Evolutionary conservation across 2,888 invertebrate genomes (phyloP).

Genomic region (Monopis laevigella): DNA sequence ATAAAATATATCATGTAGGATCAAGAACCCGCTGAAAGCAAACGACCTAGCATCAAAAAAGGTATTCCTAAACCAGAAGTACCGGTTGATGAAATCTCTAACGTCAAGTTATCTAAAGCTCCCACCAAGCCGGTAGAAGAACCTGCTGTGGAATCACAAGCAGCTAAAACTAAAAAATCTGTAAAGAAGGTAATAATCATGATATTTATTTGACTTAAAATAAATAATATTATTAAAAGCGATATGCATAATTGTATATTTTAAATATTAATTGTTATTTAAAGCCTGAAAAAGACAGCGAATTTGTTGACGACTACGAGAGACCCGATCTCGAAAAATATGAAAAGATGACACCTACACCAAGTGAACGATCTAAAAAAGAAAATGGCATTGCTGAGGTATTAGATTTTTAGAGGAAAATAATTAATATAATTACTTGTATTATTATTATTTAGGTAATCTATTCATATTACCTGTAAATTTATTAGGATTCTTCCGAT

Average conservation of each 20-base stretch:
- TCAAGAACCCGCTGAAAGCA: conserved; percentile 43
- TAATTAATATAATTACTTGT: conserved; percentile 1
- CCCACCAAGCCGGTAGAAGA: conserved; percentile 45
- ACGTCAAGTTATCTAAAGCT: conserved; percentile 47
- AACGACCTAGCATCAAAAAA: conserved; percentile 48
- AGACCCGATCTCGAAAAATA: conserved; percentile 76
- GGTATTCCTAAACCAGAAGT: conserved; percentile 49
- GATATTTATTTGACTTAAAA: not conserved
- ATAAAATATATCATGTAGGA: conserved; percentile 28
- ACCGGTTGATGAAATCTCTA: conserved; percentile 50
- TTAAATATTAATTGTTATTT: conserved; percentile 19
- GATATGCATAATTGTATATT: conserved; percentile 5
- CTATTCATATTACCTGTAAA: not conserved
- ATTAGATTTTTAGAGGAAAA: conserved; percentile 18
- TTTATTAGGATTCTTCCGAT: conserved; percentile 13
- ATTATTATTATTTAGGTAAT: not conserved
- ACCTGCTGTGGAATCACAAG: conserved; percentile 43
- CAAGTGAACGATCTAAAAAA: conserved; percentile 47
- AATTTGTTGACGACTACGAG: conserved; percentile 77
- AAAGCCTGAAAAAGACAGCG: conserved; percentile 56
- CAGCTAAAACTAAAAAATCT: conserved; percentile 42
- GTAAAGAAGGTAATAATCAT: conserved; percentile 40
- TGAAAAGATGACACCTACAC: conserved; percentile 63
- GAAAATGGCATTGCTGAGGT: conserved; percentile 56
- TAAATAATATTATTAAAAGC: conserved; percentile 15